Evolutionary conservation across 2,797 vertebrate genomes (phyloP), one percentile per base, ranked within the genome.

Genomic region (Channa striata): DNA sequence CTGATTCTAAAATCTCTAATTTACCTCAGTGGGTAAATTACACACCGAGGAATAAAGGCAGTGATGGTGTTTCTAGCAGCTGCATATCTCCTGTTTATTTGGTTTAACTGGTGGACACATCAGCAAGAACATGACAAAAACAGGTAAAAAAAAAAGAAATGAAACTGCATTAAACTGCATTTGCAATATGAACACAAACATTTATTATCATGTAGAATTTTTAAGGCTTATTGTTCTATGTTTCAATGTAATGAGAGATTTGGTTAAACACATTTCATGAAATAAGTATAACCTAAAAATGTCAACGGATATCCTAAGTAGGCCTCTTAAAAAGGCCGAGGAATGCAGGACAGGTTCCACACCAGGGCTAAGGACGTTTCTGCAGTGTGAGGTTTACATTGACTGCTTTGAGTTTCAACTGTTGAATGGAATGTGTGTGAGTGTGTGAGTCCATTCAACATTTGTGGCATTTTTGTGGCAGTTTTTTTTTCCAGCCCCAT

Each of bases 1-100:
- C 25, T 6, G 6, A 30, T 30, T 30, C 25, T 6, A 30, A 30
- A 30, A 30, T 30, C 25, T 30, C 25, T 30, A 30, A 30, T 30
- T 30, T 30, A 6, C 25, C 25, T 30, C 25, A 30, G 25, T 30
- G 25, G 25, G 25, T 30, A 30, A 59, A 59, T 36, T 58, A 39
- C 43, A 20, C 65, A 46, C 20, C 0, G 16, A 54, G 71, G 77
- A 50, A 83, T 57, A 11, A 39, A 48, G 57, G 76, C n/a, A n/a
- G n/a, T 39, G 59, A 63, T 48, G 61, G 20, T 20, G 44, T 65
- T 51, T 69, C 59, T 62, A 59, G 68, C 65, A n/a, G 36, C 51
- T 60, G 40, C 72, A 68, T 54, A 16, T 51, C 16, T 68, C 51
- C 13, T 44, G 52, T 70, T 30, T 30, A 30, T 30, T 30, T 57